Evolutionary conservation across 2,888 invertebrate genomes (phyloP).

Genomic region (Dioctria rufipes): DNA sequence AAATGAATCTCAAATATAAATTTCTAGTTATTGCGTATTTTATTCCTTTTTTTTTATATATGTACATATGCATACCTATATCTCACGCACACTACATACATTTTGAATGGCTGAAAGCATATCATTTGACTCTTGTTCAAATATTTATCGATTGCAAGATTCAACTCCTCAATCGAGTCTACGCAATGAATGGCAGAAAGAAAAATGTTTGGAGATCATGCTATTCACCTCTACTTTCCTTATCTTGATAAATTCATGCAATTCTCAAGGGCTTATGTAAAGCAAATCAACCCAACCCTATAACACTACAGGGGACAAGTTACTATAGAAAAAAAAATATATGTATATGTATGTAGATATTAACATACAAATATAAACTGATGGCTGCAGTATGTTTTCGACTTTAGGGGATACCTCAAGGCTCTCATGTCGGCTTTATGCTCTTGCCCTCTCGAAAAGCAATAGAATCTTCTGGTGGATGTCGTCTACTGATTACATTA

Average conservation of each 20-base stretch:
- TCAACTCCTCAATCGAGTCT: conserved; percentile 16
- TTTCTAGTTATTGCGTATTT: too few relatives aligned
- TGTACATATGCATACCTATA: too few relatives aligned
- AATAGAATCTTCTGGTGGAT: background rate
- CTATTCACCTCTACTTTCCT: conserved; percentile 30
- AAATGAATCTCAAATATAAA: too few relatives aligned
- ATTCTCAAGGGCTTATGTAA: conserved; percentile 13
- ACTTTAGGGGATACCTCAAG: conserved; percentile 20
- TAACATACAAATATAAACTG: too few relatives aligned
- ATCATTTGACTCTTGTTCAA: background rate
- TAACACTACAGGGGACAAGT: conserved; percentile 12
- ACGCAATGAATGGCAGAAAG: background rate
- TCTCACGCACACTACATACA: too few relatives aligned
- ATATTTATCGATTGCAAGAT: conserved; percentile 43
- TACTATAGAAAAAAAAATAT: background rate
- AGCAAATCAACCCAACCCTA: background rate
- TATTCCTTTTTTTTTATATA: too few relatives aligned
- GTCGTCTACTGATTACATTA: conserved; percentile 32
- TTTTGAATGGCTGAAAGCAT: too few relatives aligned
- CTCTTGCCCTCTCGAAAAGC: background rate
- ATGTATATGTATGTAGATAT: background rate
- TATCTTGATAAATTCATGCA: conserved; percentile 32
- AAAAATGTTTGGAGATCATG: conserved; percentile 36
- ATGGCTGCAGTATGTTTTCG: too few relatives aligned
- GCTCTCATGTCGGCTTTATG: background rate